A percentile compares a stretch with the other conserved stretches of the same genome.
Conservation (phyloP, 2,888 invertebrate genomes). For the Marronus borbonicus region DNA sequence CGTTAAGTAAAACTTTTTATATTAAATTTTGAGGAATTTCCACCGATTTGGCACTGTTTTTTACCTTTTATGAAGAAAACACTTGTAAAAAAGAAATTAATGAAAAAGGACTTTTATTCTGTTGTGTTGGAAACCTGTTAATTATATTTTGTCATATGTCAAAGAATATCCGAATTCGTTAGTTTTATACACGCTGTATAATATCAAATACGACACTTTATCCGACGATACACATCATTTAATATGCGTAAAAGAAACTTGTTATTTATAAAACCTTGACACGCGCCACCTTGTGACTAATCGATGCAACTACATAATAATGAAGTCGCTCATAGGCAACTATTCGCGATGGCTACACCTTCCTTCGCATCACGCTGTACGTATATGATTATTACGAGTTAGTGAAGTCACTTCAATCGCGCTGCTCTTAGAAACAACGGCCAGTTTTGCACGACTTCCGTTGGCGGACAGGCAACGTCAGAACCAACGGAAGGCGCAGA, state of each 20-base stretch:
- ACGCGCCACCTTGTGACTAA: conserved; percentile 38
- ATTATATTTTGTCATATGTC: neutral
- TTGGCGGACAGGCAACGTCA: neutral
- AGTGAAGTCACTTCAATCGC: neutral
- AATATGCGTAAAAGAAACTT: neutral
- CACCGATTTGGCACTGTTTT: no score
- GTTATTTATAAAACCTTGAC: conserved; percentile 38
- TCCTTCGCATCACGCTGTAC: neutral
- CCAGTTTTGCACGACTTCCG: neutral
- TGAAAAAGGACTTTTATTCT: neutral
- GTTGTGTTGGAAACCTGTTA: neutral
- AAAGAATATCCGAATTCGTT: neutral
- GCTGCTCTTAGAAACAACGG: conserved; percentile 1
- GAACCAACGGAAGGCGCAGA: conserved; percentile 21
- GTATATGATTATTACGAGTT: neutral
- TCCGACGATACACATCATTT: neutral
- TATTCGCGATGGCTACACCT: conserved; percentile 5
- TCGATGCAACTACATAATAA: conserved; percentile 26
- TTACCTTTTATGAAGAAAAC: no score
- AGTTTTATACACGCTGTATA: no score
- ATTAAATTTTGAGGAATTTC: no score
- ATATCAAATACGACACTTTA: no score
- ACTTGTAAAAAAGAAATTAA: no score
- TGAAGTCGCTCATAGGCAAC: neutral
- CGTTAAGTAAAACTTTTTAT: no score